Conservation (phyloP, 2,113 vertebrate species). For the Pedionomus torquatus region DNA sequence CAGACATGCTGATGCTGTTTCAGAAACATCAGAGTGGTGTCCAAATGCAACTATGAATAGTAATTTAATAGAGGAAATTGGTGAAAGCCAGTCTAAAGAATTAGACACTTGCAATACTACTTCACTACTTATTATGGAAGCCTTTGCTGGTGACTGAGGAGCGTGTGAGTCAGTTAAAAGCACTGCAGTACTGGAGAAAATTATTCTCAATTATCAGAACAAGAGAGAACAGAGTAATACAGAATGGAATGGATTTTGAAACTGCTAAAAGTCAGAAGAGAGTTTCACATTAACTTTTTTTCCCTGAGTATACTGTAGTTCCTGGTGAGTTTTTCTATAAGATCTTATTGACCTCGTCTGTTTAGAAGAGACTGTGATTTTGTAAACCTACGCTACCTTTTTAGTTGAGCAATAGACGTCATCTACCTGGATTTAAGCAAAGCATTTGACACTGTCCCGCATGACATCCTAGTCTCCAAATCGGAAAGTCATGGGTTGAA, state of each 20-base stretch:
- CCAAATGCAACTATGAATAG: background rate
- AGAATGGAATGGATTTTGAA: background rate
- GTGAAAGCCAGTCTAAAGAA: background rate
- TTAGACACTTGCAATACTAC: background rate
- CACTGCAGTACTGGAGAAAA: conserved; percentile 6
- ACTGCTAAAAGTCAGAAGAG: background rate
- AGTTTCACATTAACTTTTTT: background rate
- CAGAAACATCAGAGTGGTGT: background rate
- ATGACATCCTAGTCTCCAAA: no score
- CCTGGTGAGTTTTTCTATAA: background rate
- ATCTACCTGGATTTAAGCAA: no score
- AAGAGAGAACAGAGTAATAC: background rate
- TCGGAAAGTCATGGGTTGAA: no score
- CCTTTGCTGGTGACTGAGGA: background rate
- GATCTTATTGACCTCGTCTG: background rate
- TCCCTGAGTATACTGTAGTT: background rate
- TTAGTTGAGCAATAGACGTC: no score
- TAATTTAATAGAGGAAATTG: background rate
- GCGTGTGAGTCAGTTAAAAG: conserved; percentile 53
- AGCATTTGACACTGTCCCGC: no score
- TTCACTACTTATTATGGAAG: conserved; percentile 20
- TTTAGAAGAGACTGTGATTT: background rate
- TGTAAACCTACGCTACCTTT: background rate
- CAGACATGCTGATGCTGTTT: background rate
- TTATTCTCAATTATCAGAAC: conserved; percentile 31